These are phyloP conservation scores for Neolamprologus cancellatus DNA, from an alignment of 2,113 vertebrate species.

Conservation along the genomic window DNA sequence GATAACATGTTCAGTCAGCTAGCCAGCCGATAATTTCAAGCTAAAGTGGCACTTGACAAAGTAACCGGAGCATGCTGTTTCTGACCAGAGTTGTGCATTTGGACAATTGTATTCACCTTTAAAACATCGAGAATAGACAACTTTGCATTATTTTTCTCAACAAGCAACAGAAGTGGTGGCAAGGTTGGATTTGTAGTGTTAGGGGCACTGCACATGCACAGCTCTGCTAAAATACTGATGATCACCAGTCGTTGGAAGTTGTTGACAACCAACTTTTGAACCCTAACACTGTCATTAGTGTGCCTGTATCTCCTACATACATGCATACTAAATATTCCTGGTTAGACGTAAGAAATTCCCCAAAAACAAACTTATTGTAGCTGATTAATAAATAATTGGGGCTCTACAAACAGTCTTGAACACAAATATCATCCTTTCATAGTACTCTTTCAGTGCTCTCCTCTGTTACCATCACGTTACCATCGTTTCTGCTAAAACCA, in stretches of 20 bases:
- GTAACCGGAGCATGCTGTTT: not conserved
- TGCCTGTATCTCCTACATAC: not conserved
- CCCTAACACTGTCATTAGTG: not conserved
- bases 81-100: not conserved
- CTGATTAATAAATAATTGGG: not conserved
- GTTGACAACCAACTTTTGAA: not conserved
- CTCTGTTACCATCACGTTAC: not conserved
- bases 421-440: not conserved
- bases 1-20: not conserved
- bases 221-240: not conserved
- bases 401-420: not conserved
- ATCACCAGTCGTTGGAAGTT: not conserved
- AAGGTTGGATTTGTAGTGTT: not conserved
- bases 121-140: not conserved
- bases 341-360: not conserved
- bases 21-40: not conserved
- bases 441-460: not conserved
- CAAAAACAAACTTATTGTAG: not conserved
- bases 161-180: not conserved
- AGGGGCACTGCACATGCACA: not conserved
- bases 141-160: not conserved
- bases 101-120: not conserved
- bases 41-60: not conserved
- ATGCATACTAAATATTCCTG: not conserved
- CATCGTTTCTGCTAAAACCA: slow-evolving; percentile 12